Percentiles rank a stretch among this genome's conserved stretches.
These are phyloP conservation scores for Frankliniella intonsa DNA, from an alignment of 2,888 invertebrate species.

Conservation along the genomic window DNA sequence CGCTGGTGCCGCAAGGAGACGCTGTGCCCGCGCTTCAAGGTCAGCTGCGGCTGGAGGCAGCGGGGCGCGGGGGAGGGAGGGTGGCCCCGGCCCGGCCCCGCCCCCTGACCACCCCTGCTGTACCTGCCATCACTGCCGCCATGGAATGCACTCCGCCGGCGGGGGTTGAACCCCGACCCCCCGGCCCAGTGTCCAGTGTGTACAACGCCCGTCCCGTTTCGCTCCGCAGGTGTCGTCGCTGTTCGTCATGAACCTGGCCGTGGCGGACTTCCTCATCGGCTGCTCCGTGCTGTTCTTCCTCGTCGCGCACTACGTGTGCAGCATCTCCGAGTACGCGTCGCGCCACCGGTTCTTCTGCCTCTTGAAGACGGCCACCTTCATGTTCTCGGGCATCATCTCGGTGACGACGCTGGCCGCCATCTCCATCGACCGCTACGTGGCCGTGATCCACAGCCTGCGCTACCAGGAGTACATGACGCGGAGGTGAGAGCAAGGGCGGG, in stretches of 20 bases:
- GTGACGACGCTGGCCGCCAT: constrained; percentile 23
- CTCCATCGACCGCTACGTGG: constrained; percentile 33
- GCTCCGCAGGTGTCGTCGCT: background rate
- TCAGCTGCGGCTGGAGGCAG: background rate
- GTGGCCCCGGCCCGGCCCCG: no score
- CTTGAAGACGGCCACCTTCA: constrained; percentile 7
- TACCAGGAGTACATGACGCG: constrained; percentile 32
- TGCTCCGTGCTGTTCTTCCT: background rate
- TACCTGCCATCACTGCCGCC: no score
- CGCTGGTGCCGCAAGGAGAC: constrained; percentile 16
- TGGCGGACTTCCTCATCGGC: constrained; percentile 5
- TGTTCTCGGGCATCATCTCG: constrained; percentile 7
- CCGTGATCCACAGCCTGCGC: constrained; percentile 31
- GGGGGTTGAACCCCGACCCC: no score
- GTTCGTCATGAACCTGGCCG: constrained; percentile 17
- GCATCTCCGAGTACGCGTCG: background rate
- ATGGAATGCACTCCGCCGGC: no score
- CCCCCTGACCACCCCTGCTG: no score
- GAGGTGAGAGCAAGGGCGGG: constrained; percentile 12
- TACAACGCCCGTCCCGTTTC: no score
- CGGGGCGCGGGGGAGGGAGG: no score
- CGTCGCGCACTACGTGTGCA: constrained; percentile 2
- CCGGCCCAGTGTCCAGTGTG: no score
- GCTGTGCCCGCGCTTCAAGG: constrained; percentile 15
- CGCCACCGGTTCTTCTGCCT: background rate